Base-by-base conservation (phyloP, 2,113 vertebrate species). In the Phasianus colchicus region DNA sequence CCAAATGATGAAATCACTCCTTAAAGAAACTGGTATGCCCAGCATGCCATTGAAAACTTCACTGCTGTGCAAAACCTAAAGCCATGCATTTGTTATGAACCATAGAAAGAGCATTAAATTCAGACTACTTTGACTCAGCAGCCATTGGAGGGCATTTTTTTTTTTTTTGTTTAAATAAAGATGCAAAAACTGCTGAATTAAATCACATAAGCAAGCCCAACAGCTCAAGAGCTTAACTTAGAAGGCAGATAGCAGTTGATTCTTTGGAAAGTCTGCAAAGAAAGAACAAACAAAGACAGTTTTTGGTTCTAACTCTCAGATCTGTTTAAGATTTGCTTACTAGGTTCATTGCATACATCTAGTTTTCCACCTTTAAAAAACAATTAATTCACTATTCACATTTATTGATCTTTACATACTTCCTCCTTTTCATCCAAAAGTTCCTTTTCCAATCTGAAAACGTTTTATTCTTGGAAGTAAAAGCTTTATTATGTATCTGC, bases 21-120 rank as follows among this genome's bases (percentile, higher is more conserved):
- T 47, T 85, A 21, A 47, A 71, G 61, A 77, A 72, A 60, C 6
- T 21, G 5, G 29, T 54, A 40, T 30, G 50, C 15, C 36, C 77
- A 30, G 5, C n/a, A 73, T 52, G 17, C 40, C 77, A 83, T 3
- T 50, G 29, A 57, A 85, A 94, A 43, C 38, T 47, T 83, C 54
- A 57, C 14, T 65, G 79, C 71, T 82, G 34, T 57, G 11, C 69
- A 69, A 66, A 89, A 65, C 8, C 34, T 69, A 85, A 75, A 65
- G 75, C 71, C 29, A 43, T 0, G 2, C 13, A 38, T 64, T 82
- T 64, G 20, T 77, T 84, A 64, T 0, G 0, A 74, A 71, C 1
- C 6, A 55, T 32, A 14, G 57, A 64, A 79, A 45, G 20, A 58
- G 38, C 67, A 92, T 58, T 57, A n/a, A 86, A 80, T 13, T 75